A percentile compares a stretch with the other conserved stretches of the same genome.
Evolutionary conservation across 2,113 vertebrate genomes (phyloP).

Genomic region (Phaethon lepturus): DNA sequence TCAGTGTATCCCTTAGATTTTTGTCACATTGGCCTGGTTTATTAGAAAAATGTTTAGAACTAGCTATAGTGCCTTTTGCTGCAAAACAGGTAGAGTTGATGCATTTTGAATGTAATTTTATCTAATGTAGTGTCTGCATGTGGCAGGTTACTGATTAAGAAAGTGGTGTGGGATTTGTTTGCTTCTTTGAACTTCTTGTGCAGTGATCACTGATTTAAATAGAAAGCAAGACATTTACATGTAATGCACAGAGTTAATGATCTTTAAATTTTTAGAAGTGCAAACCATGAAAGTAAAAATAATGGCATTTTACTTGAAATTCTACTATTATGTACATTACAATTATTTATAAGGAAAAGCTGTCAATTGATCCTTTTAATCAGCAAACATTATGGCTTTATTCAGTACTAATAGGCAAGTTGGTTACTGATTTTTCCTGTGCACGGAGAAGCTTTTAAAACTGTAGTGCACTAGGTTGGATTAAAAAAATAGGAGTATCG

Average conservation of each 20-base stretch:
- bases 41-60: background rate
- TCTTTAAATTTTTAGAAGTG: background rate
- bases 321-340: background rate
- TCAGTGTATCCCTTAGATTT: background rate
- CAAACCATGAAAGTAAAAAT: background rate
- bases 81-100: background rate
- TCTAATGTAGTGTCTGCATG: background rate
- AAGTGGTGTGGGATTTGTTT: background rate
- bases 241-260: background rate
- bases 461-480: background rate
- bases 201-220: background rate
- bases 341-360: background rate
- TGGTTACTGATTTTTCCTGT: background rate
- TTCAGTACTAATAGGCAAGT: background rate
- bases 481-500: background rate
- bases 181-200: background rate
- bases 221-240: background rate
- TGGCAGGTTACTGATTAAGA: background rate
- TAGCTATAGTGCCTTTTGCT: background rate
- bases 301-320: background rate
- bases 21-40: background rate
- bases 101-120: background rate
- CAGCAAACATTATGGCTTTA: background rate
- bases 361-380: background rate
- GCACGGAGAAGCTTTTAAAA: background rate